Percentiles rank a stretch among this genome's conserved stretches.
Evolutionary conservation across 2,888 invertebrate species (phyloP).

Genomic region (Nomada lathburiana): DNA sequence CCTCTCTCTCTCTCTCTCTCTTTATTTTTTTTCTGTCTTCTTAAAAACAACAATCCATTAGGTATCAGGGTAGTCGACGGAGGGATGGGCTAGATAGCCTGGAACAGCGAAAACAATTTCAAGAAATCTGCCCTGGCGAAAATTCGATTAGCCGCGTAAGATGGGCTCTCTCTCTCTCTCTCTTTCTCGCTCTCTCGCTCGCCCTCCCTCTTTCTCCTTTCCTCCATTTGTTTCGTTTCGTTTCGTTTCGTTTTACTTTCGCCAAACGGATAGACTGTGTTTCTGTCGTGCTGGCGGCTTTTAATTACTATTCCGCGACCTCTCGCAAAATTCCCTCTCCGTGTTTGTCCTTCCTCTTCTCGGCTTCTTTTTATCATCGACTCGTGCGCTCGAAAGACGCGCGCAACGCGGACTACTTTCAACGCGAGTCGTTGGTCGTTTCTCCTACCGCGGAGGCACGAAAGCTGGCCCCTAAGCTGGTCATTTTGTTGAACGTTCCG

Average conservation of each 20-base stretch:
- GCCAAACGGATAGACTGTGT: slow-evolving; percentile 70
- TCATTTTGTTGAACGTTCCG: slow-evolving; percentile 13
- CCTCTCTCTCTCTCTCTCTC: not conserved
- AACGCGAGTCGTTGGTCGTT: slow-evolving; percentile 47
- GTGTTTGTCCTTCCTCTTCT: slow-evolving; percentile 25
- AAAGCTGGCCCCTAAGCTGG: not conserved
- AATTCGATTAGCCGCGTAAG: slow-evolving; percentile 83
- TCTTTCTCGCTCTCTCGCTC: not conserved
- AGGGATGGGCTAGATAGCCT: slow-evolving; percentile 61
- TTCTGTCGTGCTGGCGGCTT: slow-evolving; percentile 74
- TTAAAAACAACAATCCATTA: slow-evolving; percentile 71
- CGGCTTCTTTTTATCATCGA: slow-evolving; percentile 37
- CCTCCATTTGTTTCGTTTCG: slow-evolving; percentile 80
- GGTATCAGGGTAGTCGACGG: slow-evolving; percentile 63
- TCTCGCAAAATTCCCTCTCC: slow-evolving; percentile 59
- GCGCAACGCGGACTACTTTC: slow-evolving; percentile 48
- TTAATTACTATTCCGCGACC: slow-evolving; percentile 71
- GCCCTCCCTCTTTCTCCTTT: not conserved
- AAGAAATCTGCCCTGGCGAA: slow-evolving; percentile 81
- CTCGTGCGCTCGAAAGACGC: slow-evolving; percentile 41
- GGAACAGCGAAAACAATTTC: slow-evolving; percentile 81
- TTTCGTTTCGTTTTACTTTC: slow-evolving; percentile 82
- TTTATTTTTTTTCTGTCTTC: slow-evolving; percentile 33
- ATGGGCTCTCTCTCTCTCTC: slow-evolving; percentile 74
- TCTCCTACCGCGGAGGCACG: not conserved